A percentile compares a stretch with the other conserved stretches of the same genome.
phyloP scores from a whole-genome alignment of 2,797 vertebrate genomes.

The Liparis tanakae region DNA sequence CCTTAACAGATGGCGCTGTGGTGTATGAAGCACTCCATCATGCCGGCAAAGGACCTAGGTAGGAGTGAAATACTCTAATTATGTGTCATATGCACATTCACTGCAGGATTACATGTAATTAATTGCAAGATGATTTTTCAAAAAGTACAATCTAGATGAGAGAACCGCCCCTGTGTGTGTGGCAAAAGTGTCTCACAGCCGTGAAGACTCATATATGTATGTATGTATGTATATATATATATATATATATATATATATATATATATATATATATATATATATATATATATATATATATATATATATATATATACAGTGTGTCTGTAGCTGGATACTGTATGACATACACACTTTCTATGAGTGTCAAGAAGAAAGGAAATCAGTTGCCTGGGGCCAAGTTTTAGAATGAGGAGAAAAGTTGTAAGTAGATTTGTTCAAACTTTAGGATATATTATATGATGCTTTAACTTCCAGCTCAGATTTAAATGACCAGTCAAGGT shows the following conservation, averaged over 20 bases:
- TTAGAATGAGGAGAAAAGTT: conserved; percentile 60
- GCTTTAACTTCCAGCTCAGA: conserved; percentile 53
- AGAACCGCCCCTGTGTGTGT: conserved; percentile 50
- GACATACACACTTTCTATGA: conserved; percentile 33
- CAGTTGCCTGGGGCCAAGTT: conserved; percentile 48
- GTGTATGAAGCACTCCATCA: conserved; percentile 49
- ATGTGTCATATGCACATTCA: conserved; percentile 60
- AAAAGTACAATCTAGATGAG: conserved; percentile 57
- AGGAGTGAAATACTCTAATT: conserved; percentile 61
- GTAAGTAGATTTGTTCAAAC: conserved; percentile 69
- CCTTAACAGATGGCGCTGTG: conserved; percentile 47
- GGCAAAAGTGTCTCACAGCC: conserved; percentile 45
- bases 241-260: not conserved
- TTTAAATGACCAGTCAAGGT: conserved; percentile 59
- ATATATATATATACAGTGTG: not conserved
- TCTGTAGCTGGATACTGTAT: conserved; percentile 8
- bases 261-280: not conserved
- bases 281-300: too few relatives aligned
- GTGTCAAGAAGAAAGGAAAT: conserved; percentile 54
- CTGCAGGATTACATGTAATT: conserved; percentile 60
- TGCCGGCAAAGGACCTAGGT: conserved; percentile 45
- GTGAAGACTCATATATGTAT: too few relatives aligned
- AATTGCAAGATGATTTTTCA: conserved; percentile 52
- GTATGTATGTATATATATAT: too few relatives aligned
- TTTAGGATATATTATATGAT: conserved; percentile 62